These are phyloP conservation scores for Cygnus olor DNA, from an alignment of 2,797 vertebrate genomes.

Conservation along the genomic window DNA sequence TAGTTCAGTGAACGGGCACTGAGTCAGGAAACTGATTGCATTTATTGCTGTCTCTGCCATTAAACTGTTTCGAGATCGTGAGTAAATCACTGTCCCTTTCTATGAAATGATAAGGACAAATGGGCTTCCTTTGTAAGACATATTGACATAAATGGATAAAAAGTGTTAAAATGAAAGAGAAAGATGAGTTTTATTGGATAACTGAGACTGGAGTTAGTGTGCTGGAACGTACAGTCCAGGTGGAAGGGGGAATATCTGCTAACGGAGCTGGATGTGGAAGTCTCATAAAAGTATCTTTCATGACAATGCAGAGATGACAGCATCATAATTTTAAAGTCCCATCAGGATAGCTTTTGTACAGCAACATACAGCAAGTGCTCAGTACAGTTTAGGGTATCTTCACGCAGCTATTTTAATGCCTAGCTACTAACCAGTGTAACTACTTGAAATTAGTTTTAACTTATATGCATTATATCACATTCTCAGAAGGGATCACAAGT, in stretches of 20 bases:
- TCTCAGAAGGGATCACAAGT: neutral
- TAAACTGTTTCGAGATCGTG: neutral
- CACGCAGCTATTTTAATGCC: neutral
- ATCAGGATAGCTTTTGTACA: neutral
- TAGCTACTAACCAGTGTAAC: neutral
- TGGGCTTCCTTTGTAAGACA: neutral
- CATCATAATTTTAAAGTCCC: neutral
- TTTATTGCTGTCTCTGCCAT: neutral
- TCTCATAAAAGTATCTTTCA: neutral
- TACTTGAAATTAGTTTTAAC: neutral
- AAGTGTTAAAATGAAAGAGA: constrained; percentile 15
- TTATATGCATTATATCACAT: neutral
- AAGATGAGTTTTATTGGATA: neutral
- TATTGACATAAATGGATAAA: neutral
- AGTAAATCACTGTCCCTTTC: neutral
- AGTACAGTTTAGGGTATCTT: neutral
- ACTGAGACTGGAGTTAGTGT: neutral
- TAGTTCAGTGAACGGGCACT: neutral
- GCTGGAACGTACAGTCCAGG: neutral
- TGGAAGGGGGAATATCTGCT: neutral
- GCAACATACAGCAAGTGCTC: neutral
- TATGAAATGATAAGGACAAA: constrained; percentile 14
- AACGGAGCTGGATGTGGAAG: neutral
- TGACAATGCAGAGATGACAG: neutral
- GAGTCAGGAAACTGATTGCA: neutral